These are phyloP conservation scores for Hydrochoerus hydrochaeris DNA, from an alignment of 2,113 vertebrate species.

Conservation along the genomic window DNA sequence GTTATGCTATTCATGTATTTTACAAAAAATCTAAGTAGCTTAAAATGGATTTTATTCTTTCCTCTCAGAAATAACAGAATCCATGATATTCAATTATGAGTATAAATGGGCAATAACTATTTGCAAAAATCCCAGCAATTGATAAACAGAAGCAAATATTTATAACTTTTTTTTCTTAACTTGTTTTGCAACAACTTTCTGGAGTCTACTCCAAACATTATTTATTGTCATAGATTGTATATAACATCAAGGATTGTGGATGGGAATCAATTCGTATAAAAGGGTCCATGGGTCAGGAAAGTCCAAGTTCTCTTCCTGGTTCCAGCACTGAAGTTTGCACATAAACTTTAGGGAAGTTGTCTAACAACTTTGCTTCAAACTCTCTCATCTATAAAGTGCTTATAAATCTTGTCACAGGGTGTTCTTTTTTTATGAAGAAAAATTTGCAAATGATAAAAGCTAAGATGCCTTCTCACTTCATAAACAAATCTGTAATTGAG, in stretches of 20 bases:
- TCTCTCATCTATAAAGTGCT: slow-evolving; percentile 58
- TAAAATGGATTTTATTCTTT: slow-evolving; percentile 15
- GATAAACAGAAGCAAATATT: not conserved
- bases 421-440: slow-evolving; percentile 69
- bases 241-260: not conserved
- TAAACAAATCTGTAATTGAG: slow-evolving; percentile 21
- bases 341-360: not conserved
- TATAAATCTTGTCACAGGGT: slow-evolving; percentile 69
- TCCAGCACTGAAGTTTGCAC: slow-evolving; percentile 35
- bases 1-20: not conserved
- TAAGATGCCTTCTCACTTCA: slow-evolving; percentile 76
- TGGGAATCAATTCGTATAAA: not conserved
- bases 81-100: not conserved
- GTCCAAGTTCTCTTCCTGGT: slow-evolving; percentile 47
- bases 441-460: slow-evolving; percentile 57
- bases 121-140: slow-evolving; percentile 44
- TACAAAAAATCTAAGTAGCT: not conserved
- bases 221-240: not conserved
- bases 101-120: not conserved
- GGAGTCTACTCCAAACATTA: not conserved
- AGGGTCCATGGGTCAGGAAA: not conserved
- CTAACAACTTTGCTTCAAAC: slow-evolving; percentile 35
- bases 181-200: not conserved
- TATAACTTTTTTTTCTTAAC: not conserved
- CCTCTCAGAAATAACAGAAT: slow-evolving; percentile 56